These are phyloP conservation scores for Galeopsomyia nigrocyanea DNA, from an alignment of 2,888 invertebrate species.

Conservation along the genomic window DNA sequence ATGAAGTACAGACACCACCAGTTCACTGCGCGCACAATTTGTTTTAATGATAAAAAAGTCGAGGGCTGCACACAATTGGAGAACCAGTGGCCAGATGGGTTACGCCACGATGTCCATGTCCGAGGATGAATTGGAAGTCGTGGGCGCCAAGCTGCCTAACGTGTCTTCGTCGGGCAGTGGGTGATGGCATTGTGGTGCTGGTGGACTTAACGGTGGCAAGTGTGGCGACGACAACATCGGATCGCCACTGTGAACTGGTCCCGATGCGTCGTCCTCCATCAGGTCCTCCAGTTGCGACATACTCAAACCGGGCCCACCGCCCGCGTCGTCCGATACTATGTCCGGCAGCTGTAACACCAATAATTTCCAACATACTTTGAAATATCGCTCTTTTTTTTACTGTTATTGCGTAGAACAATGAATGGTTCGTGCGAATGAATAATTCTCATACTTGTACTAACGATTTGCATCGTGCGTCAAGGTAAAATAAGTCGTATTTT, in stretches of 20 bases:
- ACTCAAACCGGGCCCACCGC: conserved; percentile 67
- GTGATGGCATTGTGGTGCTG: conserved; percentile 63
- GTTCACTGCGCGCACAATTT: conserved; percentile 29
- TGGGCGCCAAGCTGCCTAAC: conserved; percentile 63
- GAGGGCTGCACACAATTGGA: not conserved
- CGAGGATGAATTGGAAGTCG: conserved; percentile 65
- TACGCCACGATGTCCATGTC: conserved; percentile 68
- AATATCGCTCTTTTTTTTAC: not conserved
- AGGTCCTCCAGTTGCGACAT: conserved; percentile 75
- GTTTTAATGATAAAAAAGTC: not conserved
- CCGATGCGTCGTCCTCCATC: conserved; percentile 77
- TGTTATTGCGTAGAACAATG: not conserved
- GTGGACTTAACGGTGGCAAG: conserved; percentile 68
- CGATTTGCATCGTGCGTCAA: too few relatives aligned
- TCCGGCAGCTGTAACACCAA: conserved; percentile 71
- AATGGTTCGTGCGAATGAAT: not conserved
- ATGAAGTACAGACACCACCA: conserved; percentile 24
- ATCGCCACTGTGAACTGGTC: conserved; percentile 74
- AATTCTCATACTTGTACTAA: not conserved
- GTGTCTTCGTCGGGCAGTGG: conserved; percentile 65
- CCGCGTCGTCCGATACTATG: conserved; percentile 71
- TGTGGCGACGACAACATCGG: conserved; percentile 75
- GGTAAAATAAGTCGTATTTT: too few relatives aligned
- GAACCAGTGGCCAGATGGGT: conserved; percentile 51
- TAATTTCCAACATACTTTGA: conserved; percentile 27